Evolutionary conservation across 2,888 invertebrate genomes (phyloP), one percentile per base, ranked within the genome.

Genomic region (Erpobdella octoculata): DNA sequence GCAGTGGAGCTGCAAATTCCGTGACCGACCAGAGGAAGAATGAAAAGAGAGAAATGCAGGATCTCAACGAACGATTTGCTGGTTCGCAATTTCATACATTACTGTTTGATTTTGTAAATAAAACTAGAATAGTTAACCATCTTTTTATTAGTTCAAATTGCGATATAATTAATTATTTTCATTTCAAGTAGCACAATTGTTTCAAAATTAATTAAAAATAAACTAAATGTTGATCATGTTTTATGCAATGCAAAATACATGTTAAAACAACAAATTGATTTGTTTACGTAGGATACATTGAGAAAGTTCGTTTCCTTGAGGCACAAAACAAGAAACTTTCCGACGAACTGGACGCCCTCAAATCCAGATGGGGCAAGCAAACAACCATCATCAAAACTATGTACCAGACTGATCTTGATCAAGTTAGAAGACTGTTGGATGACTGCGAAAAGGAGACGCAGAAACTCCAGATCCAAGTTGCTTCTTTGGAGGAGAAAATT

Each of bases 11-110:
- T n/a, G 66, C 61, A 36, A 59, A 21, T 21, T 48, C n/a, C n/a
- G 83, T 84, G 74, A 78, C 81, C 64, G 80, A 79, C 67, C 78
- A 77, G 69, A 78, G 85, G 53, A 84, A 84, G 74, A 80, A 79
- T 73, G 86, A 86, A 78, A 85, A 86, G 82, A 84, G 84, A 76
- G 85, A 85, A 76, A 81, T 86, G 81, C 82, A 82, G 77, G 85
- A 85, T 74, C 78, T 86, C 74, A 86, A 86, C 78, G 85, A 85
- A 77, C 79, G 85, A 61, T 83, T 86, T 72, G 86, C 85, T 73
- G 81, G 79, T 78, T 53, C 6, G 28, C 18, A 21, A 9, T 6
- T 53, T 53, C 8, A 53, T 53, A 25, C 18, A 4, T 53, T 53
- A n/a, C 6, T 53, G 18, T 12, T 25, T 53, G 8, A 53, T 53